Base-by-base conservation (phyloP, 2,888 invertebrate species). In the Drosophila recens region DNA sequence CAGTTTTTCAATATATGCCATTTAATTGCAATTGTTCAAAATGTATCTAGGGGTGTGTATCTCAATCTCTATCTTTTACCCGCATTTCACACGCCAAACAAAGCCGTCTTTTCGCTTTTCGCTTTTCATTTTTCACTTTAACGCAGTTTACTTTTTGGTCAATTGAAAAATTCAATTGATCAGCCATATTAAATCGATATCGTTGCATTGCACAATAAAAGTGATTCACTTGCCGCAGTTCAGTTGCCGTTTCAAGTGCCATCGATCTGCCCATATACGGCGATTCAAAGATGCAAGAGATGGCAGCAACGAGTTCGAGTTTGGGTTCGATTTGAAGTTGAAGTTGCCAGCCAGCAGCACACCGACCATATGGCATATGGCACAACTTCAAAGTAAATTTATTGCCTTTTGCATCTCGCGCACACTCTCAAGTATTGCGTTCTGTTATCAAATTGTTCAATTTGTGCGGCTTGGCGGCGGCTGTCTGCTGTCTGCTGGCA, bases 401-500 rank as follows among this genome's bases (percentile, higher is more conserved):
- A 76, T 76, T 70, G 76, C 69, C 75, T 62, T 67, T 51, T 72
- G 76, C 69, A 69, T 71, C 70, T 59, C 67, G 62, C 56, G 49
- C 56, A 54, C 56, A 15, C 65, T 67, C 65, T 75, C 75, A 66
- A 72, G 76, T 65, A 59, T 65, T 63, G 67, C 43, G 68, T 68
- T 77, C 67, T 84, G 74, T 83, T 84, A 84, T 84, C 84, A 86
- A 84, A 84, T 86, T 86, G 83, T 84, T 86, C 83, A 85, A 85
- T 85, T 85, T 85, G 82, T 84, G 82, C 76, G 72, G 79, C 69
- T 75, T 63, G 68, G 30, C 59, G 33, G 66, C 62, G 48, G 58
- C 65, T 75, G 74, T 73, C 27, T 27, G 27, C 27, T 27, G 27
- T 23, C 79, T 77, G 69, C 62, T 79, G 82, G 83, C 83, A 86